phyloP scores from a whole-genome alignment of 2,888 invertebrate species.

The Conus canariensis region DNA sequence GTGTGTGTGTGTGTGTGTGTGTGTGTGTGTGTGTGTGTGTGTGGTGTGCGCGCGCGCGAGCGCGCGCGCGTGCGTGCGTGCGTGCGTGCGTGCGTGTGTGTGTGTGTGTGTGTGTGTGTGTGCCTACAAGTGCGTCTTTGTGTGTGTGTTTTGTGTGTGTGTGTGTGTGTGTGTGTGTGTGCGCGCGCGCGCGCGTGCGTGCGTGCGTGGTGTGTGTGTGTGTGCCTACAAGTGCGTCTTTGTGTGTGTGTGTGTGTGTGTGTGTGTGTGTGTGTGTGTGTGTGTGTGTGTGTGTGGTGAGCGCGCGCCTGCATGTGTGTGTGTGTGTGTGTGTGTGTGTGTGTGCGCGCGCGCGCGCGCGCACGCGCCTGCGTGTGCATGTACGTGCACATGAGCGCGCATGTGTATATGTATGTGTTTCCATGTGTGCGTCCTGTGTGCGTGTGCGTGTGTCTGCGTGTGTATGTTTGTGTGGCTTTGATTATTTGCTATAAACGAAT shows the following conservation, averaged over 20 bases:
- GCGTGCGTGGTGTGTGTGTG: not conserved
- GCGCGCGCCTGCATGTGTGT: too few species aligned
- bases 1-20: too few species aligned
- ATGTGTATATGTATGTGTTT: not conserved
- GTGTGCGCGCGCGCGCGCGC: not conserved
- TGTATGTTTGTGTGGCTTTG: not conserved
- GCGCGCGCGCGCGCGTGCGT: not conserved
- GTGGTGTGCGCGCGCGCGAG: too few species aligned
- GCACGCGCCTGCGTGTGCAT: not conserved
- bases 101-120: too few species aligned
- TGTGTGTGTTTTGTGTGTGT: too few species aligned
- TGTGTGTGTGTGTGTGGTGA: not conserved
- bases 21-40: too few species aligned
- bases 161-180: too few species aligned
- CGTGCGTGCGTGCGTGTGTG: too few species aligned
- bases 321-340: too few species aligned
- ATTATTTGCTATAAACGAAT: too few species aligned
- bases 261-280: conserved; percentile 10
- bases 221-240: not conserved
- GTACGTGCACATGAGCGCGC: not conserved
- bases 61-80: too few species aligned
- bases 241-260: conserved; percentile 1
- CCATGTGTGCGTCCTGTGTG: not conserved
- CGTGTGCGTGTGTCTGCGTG: not conserved
- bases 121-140: too few species aligned